Evolutionary conservation across 2,888 invertebrate genomes (phyloP).

Genomic region (Lasioglossum morio): DNA sequence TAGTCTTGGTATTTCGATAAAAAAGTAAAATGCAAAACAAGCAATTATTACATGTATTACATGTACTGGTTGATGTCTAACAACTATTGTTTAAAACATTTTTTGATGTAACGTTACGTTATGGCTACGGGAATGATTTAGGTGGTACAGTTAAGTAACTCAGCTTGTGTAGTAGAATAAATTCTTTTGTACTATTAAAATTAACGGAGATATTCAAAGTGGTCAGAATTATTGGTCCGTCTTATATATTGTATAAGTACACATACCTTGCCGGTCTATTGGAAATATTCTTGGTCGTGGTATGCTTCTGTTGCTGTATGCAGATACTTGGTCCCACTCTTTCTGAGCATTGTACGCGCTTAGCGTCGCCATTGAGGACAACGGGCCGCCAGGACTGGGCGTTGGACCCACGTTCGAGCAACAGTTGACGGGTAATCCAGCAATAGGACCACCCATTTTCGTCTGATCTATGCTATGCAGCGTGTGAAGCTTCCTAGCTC

Average conservation of each 20-base stretch:
- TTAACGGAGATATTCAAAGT: background rate
- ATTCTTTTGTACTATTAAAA: background rate
- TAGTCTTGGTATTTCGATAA: no score
- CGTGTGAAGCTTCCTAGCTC: conserved; percentile 91
- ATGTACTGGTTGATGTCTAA: no score
- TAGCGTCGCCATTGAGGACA: conserved; percentile 91
- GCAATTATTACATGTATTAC: no score
- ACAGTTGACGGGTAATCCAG: conserved; percentile 92
- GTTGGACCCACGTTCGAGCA: conserved; percentile 90
- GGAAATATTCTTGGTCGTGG: conserved; percentile 95
- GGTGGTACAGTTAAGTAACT: no score
- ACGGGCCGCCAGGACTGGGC: conserved; percentile 91
- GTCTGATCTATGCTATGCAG: conserved; percentile 88
- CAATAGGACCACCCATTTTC: conserved; percentile 89
- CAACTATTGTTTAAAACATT: no score
- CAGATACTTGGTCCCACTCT: conserved; percentile 95
- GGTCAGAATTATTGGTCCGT: background rate
- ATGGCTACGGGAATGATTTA: no score
- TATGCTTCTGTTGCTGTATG: conserved; percentile 95
- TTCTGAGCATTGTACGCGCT: conserved; percentile 94
- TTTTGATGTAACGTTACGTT: no score
- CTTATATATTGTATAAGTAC: no score
- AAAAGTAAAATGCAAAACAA: no score
- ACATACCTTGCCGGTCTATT: conserved; percentile 86
- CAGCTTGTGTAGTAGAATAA: background rate